Evolutionary conservation across 2,888 invertebrate genomes (phyloP), one percentile per base, ranked within the genome.

Genomic region (Clunio marinus): DNA sequence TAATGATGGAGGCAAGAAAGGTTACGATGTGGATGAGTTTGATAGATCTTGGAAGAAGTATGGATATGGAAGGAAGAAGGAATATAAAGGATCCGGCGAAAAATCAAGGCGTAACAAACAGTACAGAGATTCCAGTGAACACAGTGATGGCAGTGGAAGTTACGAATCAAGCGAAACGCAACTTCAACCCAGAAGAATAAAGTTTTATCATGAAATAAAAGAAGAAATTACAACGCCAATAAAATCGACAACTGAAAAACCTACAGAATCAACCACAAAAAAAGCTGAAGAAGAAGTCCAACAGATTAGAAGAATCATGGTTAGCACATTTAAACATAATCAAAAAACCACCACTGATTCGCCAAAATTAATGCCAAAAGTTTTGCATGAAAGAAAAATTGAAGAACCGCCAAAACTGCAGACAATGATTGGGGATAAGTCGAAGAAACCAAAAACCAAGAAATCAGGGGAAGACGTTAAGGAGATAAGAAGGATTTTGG

Each of bases 151-250:
- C 32, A 32, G 28, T 5, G 41, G 22, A 24, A 63, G 62, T 20
- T 63, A 63, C 28, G 66, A 66, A 51, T 66, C 66, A 22, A 66
- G 66, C 25, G 66, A 66, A 24, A 46, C 66, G 24, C 25, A 10
- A 20, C 24, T 25, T n/a, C 66, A 51, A 32, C 46, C 20, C 10
- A 24, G 57, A 51, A 60, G 60, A 41, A 22, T 28, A 3, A 66
- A 66, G 25, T 46, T 66, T 32, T 28, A 46, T 10, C 66, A 66
- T 20, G 46, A 46, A 27, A 55, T 46, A n/a, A 66, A 46, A 32
- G 66, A 66, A 66, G 25, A 35, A 22, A 4, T 27, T 3, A 55
- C 66, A 17, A 55, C 55, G 20, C 66, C 66, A 5, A 3, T 25
- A 13, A 25, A 27, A n/a, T 7, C 51, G 7, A 3, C 51, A 22